Evolutionary conservation across 1,140 invertebrate genomes (phyloP), one percentile per base, ranked within the genome.

Genomic region (Drosophila ambigua): DNA sequence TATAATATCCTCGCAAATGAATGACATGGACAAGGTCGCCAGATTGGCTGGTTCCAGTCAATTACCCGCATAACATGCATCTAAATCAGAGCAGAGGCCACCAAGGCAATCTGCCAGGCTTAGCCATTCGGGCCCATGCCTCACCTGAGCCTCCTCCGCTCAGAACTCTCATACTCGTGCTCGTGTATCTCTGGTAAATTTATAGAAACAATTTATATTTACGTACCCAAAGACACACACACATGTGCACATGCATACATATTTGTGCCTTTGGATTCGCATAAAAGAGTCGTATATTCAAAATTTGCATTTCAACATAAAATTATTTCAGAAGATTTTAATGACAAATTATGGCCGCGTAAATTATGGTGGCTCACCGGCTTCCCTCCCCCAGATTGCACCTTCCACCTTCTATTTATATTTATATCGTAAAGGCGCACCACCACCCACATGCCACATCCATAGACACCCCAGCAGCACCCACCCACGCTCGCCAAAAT

Each of bases 301-400:
- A 88, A 88, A 88, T 88, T 88, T 88, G 83, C 83, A 88, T 88
- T 88, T 88, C 83, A 88, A 88, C 83, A 88, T 88, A 83, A 88
- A 88, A 88, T 88, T 88, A 88, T 90, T 90, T 77, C 58, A 59
- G 57, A 85, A 90, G 87, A 90, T 90, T 90, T 90, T 90, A 90
- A 90, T 90, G 87, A 90, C 87, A 90, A 90, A 90, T 90, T 90
- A 90, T 90, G 87, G 79, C 63, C 68, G 87, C 87, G 85, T 90
- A 90, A 90, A 90, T 90, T 90, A 90, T 87, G 76, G 59, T 68
- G 62, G 73, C 44, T 60, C 26, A 43, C 48, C 41, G 20, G 15
- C 52, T 52, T 43, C 49, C 26, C 39, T 45, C 55, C 65, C 26
- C 26, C 50, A 24, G n/a, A 31, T 15, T n/a, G 7, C 50, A 52